phyloP scores from a whole-genome alignment of 2,113 vertebrate genomes.

The Tragelaphus buxtoni region DNA sequence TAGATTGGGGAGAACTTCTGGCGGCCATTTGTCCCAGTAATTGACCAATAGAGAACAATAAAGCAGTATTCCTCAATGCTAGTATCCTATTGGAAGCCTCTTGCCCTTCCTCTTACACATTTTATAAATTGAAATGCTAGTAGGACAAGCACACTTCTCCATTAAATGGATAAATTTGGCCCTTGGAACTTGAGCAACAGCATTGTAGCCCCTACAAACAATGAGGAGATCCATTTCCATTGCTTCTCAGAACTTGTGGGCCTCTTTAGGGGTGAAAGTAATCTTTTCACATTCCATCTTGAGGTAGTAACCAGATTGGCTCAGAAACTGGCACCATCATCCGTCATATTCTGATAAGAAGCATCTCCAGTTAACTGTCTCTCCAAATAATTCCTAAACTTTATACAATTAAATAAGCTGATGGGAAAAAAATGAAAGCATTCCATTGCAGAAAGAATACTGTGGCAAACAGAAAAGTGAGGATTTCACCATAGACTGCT shows the following conservation, averaged over 20 bases:
- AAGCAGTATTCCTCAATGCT: constrained; percentile 1
- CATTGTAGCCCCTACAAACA: not conserved
- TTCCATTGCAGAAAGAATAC: not conserved
- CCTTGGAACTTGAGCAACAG: constrained; percentile 17
- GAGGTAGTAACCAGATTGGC: not conserved
- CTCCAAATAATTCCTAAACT: not conserved
- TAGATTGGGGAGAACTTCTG: constrained; percentile 48
- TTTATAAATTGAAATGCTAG: constrained; percentile 41
- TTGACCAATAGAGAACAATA: constrained; percentile 40
- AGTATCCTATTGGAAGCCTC: constrained; percentile 22
- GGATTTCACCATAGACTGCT: not conserved
- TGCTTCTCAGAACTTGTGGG: not conserved
- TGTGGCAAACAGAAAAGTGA: not conserved
- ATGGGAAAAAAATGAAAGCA: not conserved
- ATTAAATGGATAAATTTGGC: constrained; percentile 56
- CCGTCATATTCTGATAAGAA: not conserved
- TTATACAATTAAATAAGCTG: not conserved
- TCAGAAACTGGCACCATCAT: not conserved
- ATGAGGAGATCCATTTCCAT: constrained; percentile 9
- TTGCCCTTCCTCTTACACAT: constrained; percentile 35
- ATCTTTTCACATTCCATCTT: not conserved
- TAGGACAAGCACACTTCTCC: constrained; percentile 53
- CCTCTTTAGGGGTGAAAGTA: constrained; percentile 27
- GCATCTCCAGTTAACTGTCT: not conserved
- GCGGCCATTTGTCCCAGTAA: constrained; percentile 48